Conservation (phyloP, 2,113 vertebrate genomes). For the Promerops cafer region DNA sequence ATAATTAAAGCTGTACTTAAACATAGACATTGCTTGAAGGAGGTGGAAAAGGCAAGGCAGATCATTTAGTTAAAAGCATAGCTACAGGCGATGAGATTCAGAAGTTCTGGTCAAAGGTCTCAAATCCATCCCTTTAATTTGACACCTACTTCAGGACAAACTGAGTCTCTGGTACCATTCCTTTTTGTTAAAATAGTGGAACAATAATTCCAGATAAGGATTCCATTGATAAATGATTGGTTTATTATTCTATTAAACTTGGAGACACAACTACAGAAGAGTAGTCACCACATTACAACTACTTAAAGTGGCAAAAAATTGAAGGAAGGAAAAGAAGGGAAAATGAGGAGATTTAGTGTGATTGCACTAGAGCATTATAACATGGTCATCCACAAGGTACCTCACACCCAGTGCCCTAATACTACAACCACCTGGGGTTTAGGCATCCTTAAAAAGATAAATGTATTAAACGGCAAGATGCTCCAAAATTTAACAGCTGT, state of each 20-base stretch:
- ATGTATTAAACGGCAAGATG: not conserved
- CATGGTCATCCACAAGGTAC: not conserved
- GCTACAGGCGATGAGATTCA: fast-evolving
- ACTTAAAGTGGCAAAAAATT: not conserved
- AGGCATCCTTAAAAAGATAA: not conserved
- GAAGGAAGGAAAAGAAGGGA: not conserved
- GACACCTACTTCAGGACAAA: not conserved
- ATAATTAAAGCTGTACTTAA: not conserved
- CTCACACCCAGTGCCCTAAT: not conserved
- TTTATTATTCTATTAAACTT: not conserved
- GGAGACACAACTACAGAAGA: not conserved
- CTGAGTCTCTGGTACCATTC: not conserved
- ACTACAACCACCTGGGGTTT: not conserved
- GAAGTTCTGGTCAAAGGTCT: not conserved
- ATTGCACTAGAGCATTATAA: not conserved
- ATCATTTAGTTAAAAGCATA: not conserved
- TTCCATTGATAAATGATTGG: not conserved
- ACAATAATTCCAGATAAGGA: not conserved
- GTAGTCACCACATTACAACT: not conserved
- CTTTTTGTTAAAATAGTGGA: not conserved
- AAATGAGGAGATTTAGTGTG: not conserved
- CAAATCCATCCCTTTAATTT: not conserved
- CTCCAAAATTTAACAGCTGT: not conserved
- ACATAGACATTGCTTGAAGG: not conserved
- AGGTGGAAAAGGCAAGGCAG: not conserved